Conservation (phyloP, 2,797 vertebrate species). For the Onychomys arenicola region DNA sequence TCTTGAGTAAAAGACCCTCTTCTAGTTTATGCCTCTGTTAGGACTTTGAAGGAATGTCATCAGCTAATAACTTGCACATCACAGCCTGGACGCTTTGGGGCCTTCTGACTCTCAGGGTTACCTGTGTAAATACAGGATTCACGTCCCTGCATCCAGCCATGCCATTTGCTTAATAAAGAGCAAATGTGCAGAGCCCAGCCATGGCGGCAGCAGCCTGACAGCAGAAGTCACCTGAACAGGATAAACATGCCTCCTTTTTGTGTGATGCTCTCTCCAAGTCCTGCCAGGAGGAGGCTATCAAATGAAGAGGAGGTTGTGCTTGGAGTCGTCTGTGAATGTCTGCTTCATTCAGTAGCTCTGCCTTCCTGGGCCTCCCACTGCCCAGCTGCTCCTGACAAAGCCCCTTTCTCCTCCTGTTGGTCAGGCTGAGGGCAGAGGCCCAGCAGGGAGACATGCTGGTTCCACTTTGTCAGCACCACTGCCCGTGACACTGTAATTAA, state of each 20-base stretch:
- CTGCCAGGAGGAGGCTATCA: conserved; percentile 77
- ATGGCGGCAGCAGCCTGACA: conserved; percentile 76
- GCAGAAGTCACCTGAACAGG: conserved; percentile 76
- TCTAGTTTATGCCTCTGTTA: conserved; percentile 33
- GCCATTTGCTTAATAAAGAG: conserved; percentile 70
- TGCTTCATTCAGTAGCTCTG: conserved; percentile 79
- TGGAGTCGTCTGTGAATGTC: conserved; percentile 73
- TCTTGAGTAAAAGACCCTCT: conserved; percentile 52
- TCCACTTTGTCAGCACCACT: conserved; percentile 73
- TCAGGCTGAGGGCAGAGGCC: conserved; percentile 67
- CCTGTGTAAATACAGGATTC: conserved; percentile 71
- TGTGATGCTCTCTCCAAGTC: conserved; percentile 59
- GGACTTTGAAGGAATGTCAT: conserved; percentile 77
- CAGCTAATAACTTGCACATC: conserved; percentile 33
- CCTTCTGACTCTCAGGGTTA: conserved; percentile 77
- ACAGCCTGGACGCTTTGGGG: conserved; percentile 47
- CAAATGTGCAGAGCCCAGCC: conserved; percentile 76
- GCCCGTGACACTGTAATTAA: conserved; percentile 74
- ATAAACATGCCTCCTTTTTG: conserved; percentile 75
- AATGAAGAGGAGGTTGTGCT: conserved; percentile 77
- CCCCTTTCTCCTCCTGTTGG: conserved; percentile 77
- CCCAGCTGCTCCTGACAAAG: conserved; percentile 82
- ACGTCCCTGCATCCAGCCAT: conserved; percentile 53
- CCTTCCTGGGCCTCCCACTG: conserved; percentile 77
- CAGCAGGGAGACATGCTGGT: conserved; percentile 54